Conservation (phyloP, 2,113 vertebrate genomes). For the Halichoeres trimaculatus region DNA sequence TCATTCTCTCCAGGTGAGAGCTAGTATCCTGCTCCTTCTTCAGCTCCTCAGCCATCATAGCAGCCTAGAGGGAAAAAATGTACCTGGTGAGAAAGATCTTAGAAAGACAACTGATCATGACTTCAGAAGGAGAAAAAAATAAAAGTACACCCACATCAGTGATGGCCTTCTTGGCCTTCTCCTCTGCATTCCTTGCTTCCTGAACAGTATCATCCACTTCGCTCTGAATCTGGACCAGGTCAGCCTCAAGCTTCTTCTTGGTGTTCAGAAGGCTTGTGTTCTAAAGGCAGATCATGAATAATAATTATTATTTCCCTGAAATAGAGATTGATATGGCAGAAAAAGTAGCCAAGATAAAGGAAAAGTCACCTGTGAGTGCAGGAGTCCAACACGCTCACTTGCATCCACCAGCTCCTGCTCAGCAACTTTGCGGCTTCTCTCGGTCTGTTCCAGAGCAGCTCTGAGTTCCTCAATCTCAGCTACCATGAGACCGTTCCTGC, state of each 20-base stretch:
- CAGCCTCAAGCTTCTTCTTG: constrained; percentile 77
- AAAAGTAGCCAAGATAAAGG: neutral
- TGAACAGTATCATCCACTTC: constrained; percentile 76
- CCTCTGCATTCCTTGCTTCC: constrained; percentile 87
- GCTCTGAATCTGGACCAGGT: constrained; percentile 74
- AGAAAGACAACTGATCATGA: neutral
- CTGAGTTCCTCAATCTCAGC: constrained; percentile 86
- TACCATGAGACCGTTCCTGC: constrained; percentile 84
- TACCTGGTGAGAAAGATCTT: neutral
- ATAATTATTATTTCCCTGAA: too few relatives aligned
- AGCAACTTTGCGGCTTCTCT: constrained; percentile 84
- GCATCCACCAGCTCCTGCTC: constrained; percentile 86
- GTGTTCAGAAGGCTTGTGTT: constrained; percentile 76
- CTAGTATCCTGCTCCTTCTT: constrained; percentile 24
- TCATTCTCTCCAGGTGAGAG: constrained; percentile 12
- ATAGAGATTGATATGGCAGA: too few relatives aligned
- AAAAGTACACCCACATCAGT: constrained; percentile 80
- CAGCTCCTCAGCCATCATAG: constrained; percentile 48
- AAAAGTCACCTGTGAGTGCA: constrained; percentile 86
- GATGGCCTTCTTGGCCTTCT: constrained; percentile 96
- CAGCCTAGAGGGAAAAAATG: constrained; percentile 73
- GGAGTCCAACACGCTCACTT: constrained; percentile 84
- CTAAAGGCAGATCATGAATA: constrained; percentile 18
- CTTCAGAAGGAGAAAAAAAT: neutral
- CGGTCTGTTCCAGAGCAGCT: constrained; percentile 86